Conservation (phyloP, 1,140 invertebrate species). For the Euwallacea fornicatus region DNA sequence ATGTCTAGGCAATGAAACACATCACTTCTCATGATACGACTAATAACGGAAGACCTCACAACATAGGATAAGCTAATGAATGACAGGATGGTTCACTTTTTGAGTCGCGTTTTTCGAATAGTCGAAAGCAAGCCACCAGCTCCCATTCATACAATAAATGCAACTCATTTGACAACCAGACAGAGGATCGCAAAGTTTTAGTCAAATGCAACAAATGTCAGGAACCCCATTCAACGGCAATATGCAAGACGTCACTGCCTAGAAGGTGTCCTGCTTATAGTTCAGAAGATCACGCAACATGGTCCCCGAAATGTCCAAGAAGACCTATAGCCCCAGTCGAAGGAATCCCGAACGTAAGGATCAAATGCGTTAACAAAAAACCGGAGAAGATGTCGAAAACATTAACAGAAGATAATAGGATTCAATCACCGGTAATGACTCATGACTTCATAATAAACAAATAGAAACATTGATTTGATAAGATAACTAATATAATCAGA, state of each 20-base stretch:
- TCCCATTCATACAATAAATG: background rate
- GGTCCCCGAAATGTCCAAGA: constrained; percentile 27
- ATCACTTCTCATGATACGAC: no score
- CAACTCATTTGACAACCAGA: background rate
- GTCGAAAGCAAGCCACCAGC: background rate
- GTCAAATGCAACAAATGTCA: background rate
- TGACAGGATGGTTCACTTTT: no score
- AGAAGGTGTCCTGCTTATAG: constrained; percentile 24
- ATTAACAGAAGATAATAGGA: constrained; percentile 10
- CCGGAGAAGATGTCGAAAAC: constrained; percentile 4
- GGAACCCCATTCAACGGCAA: background rate
- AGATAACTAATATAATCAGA: background rate
- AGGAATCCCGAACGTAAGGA: constrained; percentile 23
- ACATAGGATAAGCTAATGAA: no score
- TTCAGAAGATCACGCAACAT: constrained; percentile 22
- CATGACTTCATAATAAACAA: constrained; percentile 18
- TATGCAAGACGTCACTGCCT: constrained; percentile 18
- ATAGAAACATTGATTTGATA: no score
- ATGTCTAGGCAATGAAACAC: no score
- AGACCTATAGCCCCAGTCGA: constrained; percentile 26
- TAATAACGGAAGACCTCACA: no score
- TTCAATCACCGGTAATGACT: constrained; percentile 15
- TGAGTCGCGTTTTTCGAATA: no score
- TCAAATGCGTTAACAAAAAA: constrained; percentile 28
- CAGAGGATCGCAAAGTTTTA: background rate